Evolutionary conservation across 2,888 invertebrate species (phyloP), one percentile per base, ranked within the genome.

Genomic region (Catocala nupta): DNA sequence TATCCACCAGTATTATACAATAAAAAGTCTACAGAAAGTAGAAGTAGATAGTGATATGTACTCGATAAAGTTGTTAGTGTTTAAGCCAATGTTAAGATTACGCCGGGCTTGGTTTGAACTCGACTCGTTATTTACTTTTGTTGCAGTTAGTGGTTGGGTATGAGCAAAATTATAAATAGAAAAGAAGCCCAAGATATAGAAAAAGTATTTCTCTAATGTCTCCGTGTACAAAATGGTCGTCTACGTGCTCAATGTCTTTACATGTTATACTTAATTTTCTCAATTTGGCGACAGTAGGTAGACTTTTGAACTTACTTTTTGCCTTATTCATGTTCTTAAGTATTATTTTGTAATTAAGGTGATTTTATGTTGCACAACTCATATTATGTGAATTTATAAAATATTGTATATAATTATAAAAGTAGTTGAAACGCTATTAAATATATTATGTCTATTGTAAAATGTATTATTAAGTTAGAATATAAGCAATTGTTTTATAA

Each of bases 401-500:
- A 44, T 87, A 81, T 84, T 85, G 78, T 86, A 82, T 4, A 25
- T 25, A 85, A 76, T 70, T 77, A 85, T 81, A 80, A 84, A 85
- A 71, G 87, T 91, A 90, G 88, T 81, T 81, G 86, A 81, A 88
- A 85, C 80, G 90, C 90, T 89, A 90, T 83, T 81, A 81, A 80
- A 85, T 81, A 87, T 85, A 25, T 25, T 1, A 25, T 25, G 86
- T 90, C 90, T 87, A 90, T 84, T 92, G 91, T 92, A 91, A 86
- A 90, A 83, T 79, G 83, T 80, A 84, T 76, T 73, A 80, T 59
- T 90, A 87, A 90, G 77, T 87, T 89, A 82, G 71, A 66, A 75
- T 77, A 56, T 90, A 91, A 92, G 89, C 82, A 77, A 91, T 92
- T 93, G 91, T 93, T 93, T 93, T 93, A 90, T 91, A 93, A 93